Evolutionary conservation across 2,113 vertebrate genomes (phyloP).

Genomic region (Nycticryphes semicollaris): DNA sequence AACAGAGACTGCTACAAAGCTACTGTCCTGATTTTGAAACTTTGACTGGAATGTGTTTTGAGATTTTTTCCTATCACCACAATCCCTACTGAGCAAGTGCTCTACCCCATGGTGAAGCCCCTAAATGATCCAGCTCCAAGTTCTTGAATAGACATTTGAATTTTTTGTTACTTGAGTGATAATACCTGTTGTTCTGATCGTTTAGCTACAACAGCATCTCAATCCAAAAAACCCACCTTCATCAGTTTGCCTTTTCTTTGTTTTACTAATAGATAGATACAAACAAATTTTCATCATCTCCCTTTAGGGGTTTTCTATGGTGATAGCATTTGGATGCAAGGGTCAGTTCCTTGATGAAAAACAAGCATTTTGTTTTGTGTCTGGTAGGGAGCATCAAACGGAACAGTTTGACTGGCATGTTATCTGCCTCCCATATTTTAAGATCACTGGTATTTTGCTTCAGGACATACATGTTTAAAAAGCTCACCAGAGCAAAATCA

Average conservation of each 20-base stretch:
- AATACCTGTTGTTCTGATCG: neutral
- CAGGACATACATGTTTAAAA: conserved; percentile 59
- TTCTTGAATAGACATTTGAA: neutral
- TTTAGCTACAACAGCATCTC: neutral
- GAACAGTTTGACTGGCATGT: neutral
- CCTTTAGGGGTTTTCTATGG: neutral
- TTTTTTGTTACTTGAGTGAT: neutral
- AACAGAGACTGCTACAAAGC: neutral
- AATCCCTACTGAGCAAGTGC: neutral
- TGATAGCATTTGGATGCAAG: neutral
- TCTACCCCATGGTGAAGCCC: neutral
- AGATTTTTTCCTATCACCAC: neutral
- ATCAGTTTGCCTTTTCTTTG: neutral
- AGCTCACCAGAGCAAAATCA: conserved; percentile 34
- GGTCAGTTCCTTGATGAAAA: neutral
- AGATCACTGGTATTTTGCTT: conserved; percentile 31
- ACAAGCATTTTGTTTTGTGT: neutral
- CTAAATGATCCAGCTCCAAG: neutral
- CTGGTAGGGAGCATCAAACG: neutral
- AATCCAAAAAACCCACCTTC: neutral
- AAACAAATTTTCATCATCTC: neutral
- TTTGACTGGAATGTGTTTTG: neutral
- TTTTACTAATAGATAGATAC: neutral
- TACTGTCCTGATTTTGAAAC: neutral
- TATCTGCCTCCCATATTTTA: conserved; percentile 3